Conservation (phyloP, 2,113 vertebrate species). For the Choloepus hoffmanni region DNA sequence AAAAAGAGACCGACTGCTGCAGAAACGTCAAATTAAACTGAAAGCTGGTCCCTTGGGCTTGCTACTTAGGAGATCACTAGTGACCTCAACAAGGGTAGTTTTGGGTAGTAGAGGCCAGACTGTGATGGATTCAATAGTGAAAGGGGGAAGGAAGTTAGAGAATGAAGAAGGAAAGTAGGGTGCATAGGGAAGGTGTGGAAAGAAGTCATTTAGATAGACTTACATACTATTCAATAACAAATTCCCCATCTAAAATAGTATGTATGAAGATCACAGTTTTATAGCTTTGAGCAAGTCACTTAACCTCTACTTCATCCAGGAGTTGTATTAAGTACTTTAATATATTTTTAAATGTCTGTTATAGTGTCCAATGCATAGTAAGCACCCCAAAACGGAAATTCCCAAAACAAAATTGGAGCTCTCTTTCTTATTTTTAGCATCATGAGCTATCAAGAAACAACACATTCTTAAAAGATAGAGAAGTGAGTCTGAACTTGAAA, state of each 20-base stretch:
- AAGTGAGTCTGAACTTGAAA: conserved; percentile 52
- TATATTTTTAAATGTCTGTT: background rate
- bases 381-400: background rate
- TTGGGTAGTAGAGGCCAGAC: background rate
- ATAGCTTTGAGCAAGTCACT: background rate
- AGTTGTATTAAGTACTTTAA: background rate
- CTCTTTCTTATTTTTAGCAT: background rate
- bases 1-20: background rate
- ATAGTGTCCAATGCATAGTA: background rate
- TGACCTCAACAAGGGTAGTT: background rate
- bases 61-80: background rate
- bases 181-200: background rate
- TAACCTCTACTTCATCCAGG: background rate
- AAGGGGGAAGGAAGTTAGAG: background rate
- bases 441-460: background rate
- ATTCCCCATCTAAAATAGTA: background rate
- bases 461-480: background rate
- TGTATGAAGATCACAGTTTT: background rate
- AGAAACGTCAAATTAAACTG: background rate
- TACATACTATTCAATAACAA: background rate
- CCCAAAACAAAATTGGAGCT: conserved; percentile 26
- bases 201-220: conserved; percentile 1
- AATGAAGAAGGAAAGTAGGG: background rate
- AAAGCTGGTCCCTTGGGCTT: background rate
- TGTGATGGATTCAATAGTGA: background rate